Base-by-base conservation (phyloP, 2,797 vertebrate genomes). In the Holocentrus rufus region DNA sequence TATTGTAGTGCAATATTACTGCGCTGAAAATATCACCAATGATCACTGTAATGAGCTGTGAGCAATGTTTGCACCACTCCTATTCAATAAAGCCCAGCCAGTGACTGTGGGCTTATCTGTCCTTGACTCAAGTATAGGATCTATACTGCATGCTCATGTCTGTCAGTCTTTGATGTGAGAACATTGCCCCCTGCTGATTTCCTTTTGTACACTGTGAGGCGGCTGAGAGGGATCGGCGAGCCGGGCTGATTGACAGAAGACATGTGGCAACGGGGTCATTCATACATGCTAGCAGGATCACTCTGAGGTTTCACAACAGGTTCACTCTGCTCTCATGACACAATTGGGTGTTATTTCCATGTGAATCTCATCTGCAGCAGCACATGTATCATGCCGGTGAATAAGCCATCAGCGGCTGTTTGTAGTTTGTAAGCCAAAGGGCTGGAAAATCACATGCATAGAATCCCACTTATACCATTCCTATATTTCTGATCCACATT, bases 121-220 rank as follows among this genome's bases (percentile, higher is more conserved):
- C 81, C 85, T 89, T 81, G 85, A 84, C 69, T 81, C 66, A 56
- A 82, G 69, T 57, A 63, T 60, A 69, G 74, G 72, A 70, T 66
- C 76, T 44, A 27, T 82, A 72, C 80, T 64, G 81, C 65, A 62
- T 39, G 62, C 9, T 39, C 46, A 59, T 60, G 61, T 68, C 67
- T 65, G 0, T 14, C 55, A 77, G 78, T 81, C 62, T 91, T 82
- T 85, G 87, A 90, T 91, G 89, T 89, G 92, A 90, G 86, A 93
- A 93, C 91, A 93, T 92, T 92, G 91, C 92, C 90, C 92, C 92
- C 92, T 93, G 91, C 90, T 93, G 92, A 91, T 91, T 84, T 70
- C 49, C 72, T 66, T 61, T 62, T 76, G 80, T 69, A 88, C 78
- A 70, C 66, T 70, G 36, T 81, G 47, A 66, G 31, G 69, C 60